Base-by-base conservation (phyloP, 2,797 vertebrate species). In the Lepidocolaptes lacrymiger region DNA sequence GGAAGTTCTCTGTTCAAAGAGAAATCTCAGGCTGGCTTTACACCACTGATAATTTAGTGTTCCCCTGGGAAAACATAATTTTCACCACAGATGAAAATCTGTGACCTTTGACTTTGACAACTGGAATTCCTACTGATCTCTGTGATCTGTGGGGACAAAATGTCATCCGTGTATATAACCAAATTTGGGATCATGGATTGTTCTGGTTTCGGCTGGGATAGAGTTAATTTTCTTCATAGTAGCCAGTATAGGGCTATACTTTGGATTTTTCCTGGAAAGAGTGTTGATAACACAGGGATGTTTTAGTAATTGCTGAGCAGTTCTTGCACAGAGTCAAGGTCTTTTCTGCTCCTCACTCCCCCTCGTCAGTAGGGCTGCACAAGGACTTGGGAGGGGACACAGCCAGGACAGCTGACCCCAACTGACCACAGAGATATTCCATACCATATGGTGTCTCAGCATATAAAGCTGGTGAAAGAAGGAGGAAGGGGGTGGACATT, bases 1-100 rank as follows among this genome's bases (percentile, higher is more conserved):
- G 71, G 37, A 90, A 85, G 34, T 56, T 93, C 11, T 81, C 56
- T 43, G 7, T 49, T 93, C 66, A 79, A 85, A 88, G 80, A 73
- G 14, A 69, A 93, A 74, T 54, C 34, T 76, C n/a, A 59, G 32
- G 12, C 36, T 81, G 81, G 30, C 8, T 76, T 94, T 73, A 55
- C 64, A 52, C 18, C 28, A 41, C 10, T 28, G 37, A 23, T 61
- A 76, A 91, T 88, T 80, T 48, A 55, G 71, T 54, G 41, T 36
- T 91, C 18, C 34, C 19, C 7, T 21, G 3, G 7, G 39, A 90
- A 94, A 93, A 11, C 0, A 0, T 44, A 18, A 59, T 92, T 72
- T 94, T 85, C 32, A 71, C 22, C 16, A 43, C 39, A 9, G 26
- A 36, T 74, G 74, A 37, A 75, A n/a, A n/a, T n/a, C n/a, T n/a